These are phyloP conservation scores for Achroia grisella DNA, from an alignment of 1,140 invertebrate species.

Conservation along the genomic window DNA sequence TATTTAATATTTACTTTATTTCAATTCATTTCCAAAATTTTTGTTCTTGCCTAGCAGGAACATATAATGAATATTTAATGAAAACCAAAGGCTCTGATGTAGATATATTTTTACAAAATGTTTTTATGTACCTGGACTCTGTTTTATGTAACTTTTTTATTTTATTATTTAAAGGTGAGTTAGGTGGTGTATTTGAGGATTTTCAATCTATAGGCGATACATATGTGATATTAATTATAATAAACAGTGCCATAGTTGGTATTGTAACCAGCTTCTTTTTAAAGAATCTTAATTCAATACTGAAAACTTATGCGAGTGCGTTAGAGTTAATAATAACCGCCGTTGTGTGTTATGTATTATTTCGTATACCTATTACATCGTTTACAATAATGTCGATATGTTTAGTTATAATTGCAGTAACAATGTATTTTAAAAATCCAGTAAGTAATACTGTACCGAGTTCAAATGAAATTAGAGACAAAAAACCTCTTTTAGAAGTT, in stretches of 20 bases:
- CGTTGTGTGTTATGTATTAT: slow-evolving; percentile 90
- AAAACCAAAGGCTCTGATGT: slow-evolving; percentile 89
- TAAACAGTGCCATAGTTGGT: slow-evolving; percentile 93
- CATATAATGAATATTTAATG: slow-evolving; percentile 96
- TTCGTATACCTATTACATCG: slow-evolving; percentile 88
- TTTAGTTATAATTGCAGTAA: slow-evolving; percentile 88
- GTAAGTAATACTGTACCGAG: slow-evolving; percentile 76
- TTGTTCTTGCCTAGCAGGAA: slow-evolving; percentile 94
- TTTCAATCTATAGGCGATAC: slow-evolving; percentile 76
- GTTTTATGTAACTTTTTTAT: slow-evolving; percentile 90
- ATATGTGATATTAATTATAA: slow-evolving; percentile 86
- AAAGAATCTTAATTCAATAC: slow-evolving; percentile 94
- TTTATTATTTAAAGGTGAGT: slow-evolving; percentile 79
- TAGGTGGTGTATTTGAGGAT: slow-evolving; percentile 77
- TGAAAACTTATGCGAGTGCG: slow-evolving; percentile 97
- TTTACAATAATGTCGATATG: slow-evolving; percentile 89
- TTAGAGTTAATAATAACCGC: slow-evolving; percentile 95
- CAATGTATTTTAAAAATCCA: slow-evolving; percentile 93
- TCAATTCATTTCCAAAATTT: slow-evolving; percentile 89
- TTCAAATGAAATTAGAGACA: slow-evolving; percentile 30
- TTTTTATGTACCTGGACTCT: slow-evolving; percentile 97
- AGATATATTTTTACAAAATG: slow-evolving; percentile 95
- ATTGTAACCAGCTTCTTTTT: slow-evolving; percentile 96
- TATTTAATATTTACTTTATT: slow-evolving; percentile 81
- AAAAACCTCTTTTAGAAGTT: slow-evolving; percentile 50